Base-by-base conservation (phyloP, 2,113 vertebrate genomes). In the Chloroceryle aenea region DNA sequence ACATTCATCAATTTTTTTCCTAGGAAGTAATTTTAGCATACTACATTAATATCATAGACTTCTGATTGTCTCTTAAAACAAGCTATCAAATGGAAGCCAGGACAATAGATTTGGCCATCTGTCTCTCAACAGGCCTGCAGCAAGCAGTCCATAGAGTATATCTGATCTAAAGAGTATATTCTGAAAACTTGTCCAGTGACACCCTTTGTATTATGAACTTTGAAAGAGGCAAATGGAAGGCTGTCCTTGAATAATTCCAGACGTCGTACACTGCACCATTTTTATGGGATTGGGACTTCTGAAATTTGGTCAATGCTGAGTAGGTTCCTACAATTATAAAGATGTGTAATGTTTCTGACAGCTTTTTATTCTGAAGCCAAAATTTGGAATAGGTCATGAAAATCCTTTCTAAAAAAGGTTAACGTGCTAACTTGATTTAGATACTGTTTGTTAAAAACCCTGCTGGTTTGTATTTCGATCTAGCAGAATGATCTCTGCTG, bases 201-300 rank as follows among this genome's bases (percentile, higher is more conserved):
- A 71, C 23, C 14, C 38, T 83, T 88, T 88, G 61, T 80, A 55
- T 68, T 84, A 71, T 45, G n/a, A 90, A 68, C 73, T 88, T 92
- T 78, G 72, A 94, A 93, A 75, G 52, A 90, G 68, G 80, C 80
- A 81, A 87, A 90, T n/a, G 73, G 95, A 95, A 95, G 72, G 72
- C 75, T 95, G 72, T 71, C 48, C 52, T 96, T 76, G 77, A 90
- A 96, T 96, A 93, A 94, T 95, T 95, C 88, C 90, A 92, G 95
- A 71, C 58, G 52, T 95, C 72, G 14, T 59, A 27, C 83, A 71
- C 92, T 95, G 93, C 85, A 91, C 66, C 7, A 2, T 80, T 84
- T 93, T 71, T 92, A 18, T 61, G 84, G 75, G 68, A 59, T 80
- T 77, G 48, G 26, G 47, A 43, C 50, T 90, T 6, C 10, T 59